Evolutionary conservation across 64 coral and sea anemone species (phyloP).

Genomic region (Cladopsammia gracilis): DNA sequence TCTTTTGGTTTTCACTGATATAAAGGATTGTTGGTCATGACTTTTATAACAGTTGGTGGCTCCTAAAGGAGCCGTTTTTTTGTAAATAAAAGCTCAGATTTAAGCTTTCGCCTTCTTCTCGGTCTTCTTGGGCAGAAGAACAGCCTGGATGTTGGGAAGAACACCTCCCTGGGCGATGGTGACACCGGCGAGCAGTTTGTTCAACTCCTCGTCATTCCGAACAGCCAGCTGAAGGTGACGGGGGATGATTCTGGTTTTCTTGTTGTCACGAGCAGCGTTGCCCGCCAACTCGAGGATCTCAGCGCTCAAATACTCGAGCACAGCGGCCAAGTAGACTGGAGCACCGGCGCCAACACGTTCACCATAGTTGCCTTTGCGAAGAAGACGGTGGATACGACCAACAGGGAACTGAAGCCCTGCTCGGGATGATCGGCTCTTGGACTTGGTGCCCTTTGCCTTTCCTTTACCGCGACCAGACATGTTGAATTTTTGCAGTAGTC

Average conservation of each 20-base stretch:
- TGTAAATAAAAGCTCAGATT: neutral
- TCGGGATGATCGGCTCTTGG: constrained; percentile 72
- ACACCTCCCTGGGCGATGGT: constrained; percentile 31
- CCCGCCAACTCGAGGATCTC: constrained; percentile 6
- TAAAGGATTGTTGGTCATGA: neutral
- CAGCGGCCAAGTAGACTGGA: constrained; percentile 9
- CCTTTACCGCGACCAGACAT: constrained; percentile 91
- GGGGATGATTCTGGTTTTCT: constrained; percentile 17
- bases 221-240: constrained; percentile 18
- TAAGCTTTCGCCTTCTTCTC: constrained; percentile 1
- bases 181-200: constrained; percentile 11
- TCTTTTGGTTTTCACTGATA: no score
- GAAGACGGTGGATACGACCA: constrained; percentile 14
- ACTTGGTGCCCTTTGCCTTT: constrained; percentile 75
- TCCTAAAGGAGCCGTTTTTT: constrained; percentile 3
- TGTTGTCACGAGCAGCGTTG: constrained; percentile 23
- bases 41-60: constrained; percentile 11
- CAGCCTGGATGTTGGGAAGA: constrained; percentile 27
- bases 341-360: constrained; percentile 15
- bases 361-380: constrained; percentile 8
- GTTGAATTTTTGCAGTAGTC: neutral
- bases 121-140: constrained; percentile 22
- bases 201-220: constrained; percentile 6
- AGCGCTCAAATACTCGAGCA: constrained; percentile 15
- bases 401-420: constrained; percentile 50